Conservation (phyloP, 2,113 vertebrate genomes). For the Nerophis ophidion region DNA sequence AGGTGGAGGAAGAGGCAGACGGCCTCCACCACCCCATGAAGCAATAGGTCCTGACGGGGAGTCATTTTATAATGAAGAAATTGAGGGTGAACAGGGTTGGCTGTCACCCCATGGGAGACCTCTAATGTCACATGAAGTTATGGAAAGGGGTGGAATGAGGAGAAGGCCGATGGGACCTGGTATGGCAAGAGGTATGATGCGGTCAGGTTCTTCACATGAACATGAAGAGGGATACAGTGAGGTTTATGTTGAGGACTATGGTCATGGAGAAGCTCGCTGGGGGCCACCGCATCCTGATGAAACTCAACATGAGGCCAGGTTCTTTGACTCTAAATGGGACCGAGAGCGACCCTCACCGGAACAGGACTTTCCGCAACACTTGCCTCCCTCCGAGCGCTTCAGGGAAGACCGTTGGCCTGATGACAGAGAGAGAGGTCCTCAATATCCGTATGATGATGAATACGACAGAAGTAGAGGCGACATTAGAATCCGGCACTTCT, state of each 20-base stretch:
- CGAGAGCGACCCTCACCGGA: slow-evolving; percentile 72
- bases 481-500: slow-evolving; percentile 81
- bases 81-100: slow-evolving; percentile 44
- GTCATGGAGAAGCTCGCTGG: slow-evolving; percentile 76
- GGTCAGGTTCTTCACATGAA: slow-evolving; percentile 71
- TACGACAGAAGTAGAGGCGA: slow-evolving; percentile 78
- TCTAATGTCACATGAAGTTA: slow-evolving; percentile 50
- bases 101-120: slow-evolving; percentile 35
- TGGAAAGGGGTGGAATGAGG: slow-evolving; percentile 44
- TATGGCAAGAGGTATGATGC: slow-evolving; percentile 56
- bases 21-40: slow-evolving; percentile 62
- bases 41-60: slow-evolving; percentile 40
- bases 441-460: slow-evolving; percentile 80
- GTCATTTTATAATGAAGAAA: slow-evolving; percentile 36
- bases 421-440: slow-evolving; percentile 69
- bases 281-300: slow-evolving; percentile 70
- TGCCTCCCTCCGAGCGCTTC: slow-evolving; percentile 79
- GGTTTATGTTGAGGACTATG: slow-evolving; percentile 55
- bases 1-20: slow-evolving; percentile 60
- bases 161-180: slow-evolving; percentile 75
- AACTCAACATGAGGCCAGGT: slow-evolving; percentile 76
- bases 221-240: slow-evolving; percentile 48
- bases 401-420: slow-evolving; percentile 82
- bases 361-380: slow-evolving; percentile 75
- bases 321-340: slow-evolving; percentile 78